Percentiles rank a stretch among this genome's conserved stretches.
phyloP scores from a whole-genome alignment of 2,888 invertebrate genomes.

The Caradrina clavipalpis region DNA sequence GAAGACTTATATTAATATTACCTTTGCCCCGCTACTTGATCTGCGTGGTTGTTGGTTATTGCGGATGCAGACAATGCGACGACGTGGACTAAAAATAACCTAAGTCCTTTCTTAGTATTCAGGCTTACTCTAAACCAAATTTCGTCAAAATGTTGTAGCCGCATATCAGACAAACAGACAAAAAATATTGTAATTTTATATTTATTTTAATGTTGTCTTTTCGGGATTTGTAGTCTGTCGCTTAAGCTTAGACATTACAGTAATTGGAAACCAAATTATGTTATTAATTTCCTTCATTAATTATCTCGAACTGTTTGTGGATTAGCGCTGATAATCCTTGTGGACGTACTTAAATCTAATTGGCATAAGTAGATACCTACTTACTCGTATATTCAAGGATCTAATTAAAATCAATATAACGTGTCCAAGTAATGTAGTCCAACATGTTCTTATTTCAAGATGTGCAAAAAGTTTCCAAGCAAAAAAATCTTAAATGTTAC shows the following conservation, averaged over 20 bases:
- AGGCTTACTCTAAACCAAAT: no score
- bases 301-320: slow-evolving; percentile 31
- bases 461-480: no score
- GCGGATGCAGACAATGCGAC: no score
- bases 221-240: background rate
- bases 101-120: no score
- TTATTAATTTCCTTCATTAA: slow-evolving; percentile 30
- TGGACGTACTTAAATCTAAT: slow-evolving; percentile 21
- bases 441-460: no score
- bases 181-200: background rate
- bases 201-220: background rate
- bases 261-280: slow-evolving; percentile 18
- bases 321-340: slow-evolving; percentile 22
- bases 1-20: no score
- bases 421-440: background rate
- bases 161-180: no score
- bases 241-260: background rate
- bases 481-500: no score
- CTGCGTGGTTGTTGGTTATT: no score
- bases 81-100: no score
- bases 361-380: background rate
- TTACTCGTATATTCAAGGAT: background rate
- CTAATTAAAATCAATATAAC: slow-evolving; percentile 3
- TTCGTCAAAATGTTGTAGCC: no score
- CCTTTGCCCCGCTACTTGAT: no score